phyloP scores from a whole-genome alignment of 30 jellyfish, hydroid and myxozoan genomes.

The Pelagia noctiluca region DNA sequence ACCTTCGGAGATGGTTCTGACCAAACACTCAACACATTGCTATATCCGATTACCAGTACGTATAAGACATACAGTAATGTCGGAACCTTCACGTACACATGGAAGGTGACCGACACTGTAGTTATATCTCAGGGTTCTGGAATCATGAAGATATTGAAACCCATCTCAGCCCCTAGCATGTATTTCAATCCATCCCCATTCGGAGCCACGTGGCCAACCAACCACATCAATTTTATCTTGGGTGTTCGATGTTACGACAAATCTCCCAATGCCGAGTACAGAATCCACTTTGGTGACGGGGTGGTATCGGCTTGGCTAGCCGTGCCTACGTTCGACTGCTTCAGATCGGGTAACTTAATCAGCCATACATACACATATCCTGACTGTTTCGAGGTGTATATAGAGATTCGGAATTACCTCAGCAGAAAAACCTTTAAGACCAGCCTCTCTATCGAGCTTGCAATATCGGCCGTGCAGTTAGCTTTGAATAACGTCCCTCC shows the following conservation, averaged over 20 bases:
- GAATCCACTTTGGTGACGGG: conserved; percentile 58
- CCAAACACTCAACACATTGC: neutral
- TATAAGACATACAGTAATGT: neutral
- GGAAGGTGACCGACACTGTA: neutral
- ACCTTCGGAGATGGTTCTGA: conserved; percentile 15
- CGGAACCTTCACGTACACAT: conserved; percentile 8
- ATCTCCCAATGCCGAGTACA: conserved; percentile 12
- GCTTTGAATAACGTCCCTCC: conserved; percentile 14
- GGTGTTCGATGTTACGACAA: neutral
- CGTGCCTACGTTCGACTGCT: conserved; percentile 22
- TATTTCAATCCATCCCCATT: conserved; percentile 7
- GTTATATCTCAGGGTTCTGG: conserved; percentile 37
- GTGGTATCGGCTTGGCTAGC: conserved; percentile 26
- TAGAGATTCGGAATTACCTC: conserved; percentile 36
- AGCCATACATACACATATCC: conserved; percentile 39
- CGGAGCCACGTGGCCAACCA: conserved; percentile 24
- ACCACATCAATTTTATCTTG: conserved; percentile 1
- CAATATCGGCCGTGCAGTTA: neutral
- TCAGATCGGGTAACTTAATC: neutral
- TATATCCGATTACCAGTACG: neutral
- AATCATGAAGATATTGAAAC: neutral
- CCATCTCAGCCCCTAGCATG: neutral
- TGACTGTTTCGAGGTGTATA: conserved; percentile 31
- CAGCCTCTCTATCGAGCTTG: neutral
- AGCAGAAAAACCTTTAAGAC: conserved; percentile 26